phyloP scores from a whole-genome alignment of 2,888 invertebrate species.

The Zaprionus lineosus region DNA sequence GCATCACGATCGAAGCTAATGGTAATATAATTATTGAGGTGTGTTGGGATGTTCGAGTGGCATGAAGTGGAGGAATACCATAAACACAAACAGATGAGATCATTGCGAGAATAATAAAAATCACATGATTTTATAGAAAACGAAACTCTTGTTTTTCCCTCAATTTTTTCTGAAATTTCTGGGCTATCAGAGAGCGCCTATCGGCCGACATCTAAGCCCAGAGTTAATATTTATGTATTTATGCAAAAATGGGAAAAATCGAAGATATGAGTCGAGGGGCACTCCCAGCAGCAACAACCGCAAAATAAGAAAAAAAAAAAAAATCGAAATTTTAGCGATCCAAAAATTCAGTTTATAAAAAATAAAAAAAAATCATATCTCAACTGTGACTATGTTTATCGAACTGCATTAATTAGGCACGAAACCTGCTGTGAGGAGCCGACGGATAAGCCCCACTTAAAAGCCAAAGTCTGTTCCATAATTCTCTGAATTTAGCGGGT shows the following conservation, averaged over 20 bases:
- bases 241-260: conserved; percentile 8
- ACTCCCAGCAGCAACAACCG: no score
- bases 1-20: conserved; percentile 30
- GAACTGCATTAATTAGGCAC: conserved; percentile 65
- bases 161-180: conserved; percentile 1
- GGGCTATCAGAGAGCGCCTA: conserved; percentile 51
- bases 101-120: conserved; percentile 27
- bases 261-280: background rate
- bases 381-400: conserved; percentile 25
- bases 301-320: no score
- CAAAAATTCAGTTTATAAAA: conserved; percentile 14
- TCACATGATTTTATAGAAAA: conserved; percentile 30
- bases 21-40: conserved; percentile 50
- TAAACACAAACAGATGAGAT: conserved; percentile 47
- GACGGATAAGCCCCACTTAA: conserved; percentile 3
- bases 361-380: no score
- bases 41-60: conserved; percentile 29
- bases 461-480: conserved; percentile 3
- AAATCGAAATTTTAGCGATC: no score
- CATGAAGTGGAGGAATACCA: no score
- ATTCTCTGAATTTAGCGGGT: conserved; percentile 59
- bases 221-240: conserved; percentile 44
- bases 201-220: conserved; percentile 36
- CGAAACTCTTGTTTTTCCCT: background rate
- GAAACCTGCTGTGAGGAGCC: conserved; percentile 61